Conservation (phyloP, 2,113 vertebrate genomes). For the Apaloderma vittatum region DNA sequence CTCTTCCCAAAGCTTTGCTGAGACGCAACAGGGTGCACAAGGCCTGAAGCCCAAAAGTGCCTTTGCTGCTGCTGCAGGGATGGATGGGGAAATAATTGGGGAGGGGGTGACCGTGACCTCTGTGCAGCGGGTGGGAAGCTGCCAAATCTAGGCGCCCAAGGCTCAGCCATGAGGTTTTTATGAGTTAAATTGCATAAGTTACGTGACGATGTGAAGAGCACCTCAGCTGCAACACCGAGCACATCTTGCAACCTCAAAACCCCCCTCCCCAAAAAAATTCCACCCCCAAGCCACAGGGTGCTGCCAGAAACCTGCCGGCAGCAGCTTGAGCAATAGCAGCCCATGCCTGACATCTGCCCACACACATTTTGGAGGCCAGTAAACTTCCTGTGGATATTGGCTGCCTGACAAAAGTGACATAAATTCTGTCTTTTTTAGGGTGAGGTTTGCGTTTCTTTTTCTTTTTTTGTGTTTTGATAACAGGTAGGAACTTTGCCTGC, state of each 20-base stretch:
- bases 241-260: neutral
- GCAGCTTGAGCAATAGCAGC: slow-evolving; percentile 19
- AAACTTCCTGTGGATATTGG: slow-evolving; percentile 65
- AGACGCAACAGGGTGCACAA: rapidly evolving
- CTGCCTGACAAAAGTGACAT: slow-evolving; percentile 37
- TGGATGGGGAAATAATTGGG: rapidly evolving
- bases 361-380: slow-evolving; percentile 1
- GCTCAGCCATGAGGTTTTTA: neutral
- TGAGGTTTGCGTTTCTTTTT: neutral
- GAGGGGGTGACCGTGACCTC: rapidly evolving
- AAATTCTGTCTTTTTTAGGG: slow-evolving; percentile 31
- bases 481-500: neutral
- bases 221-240: neutral
- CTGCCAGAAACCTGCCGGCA: neutral
- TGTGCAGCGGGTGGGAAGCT: rapidly evolving
- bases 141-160: neutral
- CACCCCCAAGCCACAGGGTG: neutral
- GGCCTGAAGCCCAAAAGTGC: neutral
- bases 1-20: neutral
- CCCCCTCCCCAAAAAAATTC: neutral
- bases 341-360: slow-evolving; percentile 59
- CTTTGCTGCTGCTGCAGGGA: neutral
- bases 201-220: rapidly evolving
- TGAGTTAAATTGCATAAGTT: rapidly evolving
- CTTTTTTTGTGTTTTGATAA: neutral